Percentiles rank a stretch among this genome's conserved stretches.
These are phyloP conservation scores for Heteromurus nitidus DNA, from an alignment of 2,888 invertebrate species.

Conservation along the genomic window DNA sequence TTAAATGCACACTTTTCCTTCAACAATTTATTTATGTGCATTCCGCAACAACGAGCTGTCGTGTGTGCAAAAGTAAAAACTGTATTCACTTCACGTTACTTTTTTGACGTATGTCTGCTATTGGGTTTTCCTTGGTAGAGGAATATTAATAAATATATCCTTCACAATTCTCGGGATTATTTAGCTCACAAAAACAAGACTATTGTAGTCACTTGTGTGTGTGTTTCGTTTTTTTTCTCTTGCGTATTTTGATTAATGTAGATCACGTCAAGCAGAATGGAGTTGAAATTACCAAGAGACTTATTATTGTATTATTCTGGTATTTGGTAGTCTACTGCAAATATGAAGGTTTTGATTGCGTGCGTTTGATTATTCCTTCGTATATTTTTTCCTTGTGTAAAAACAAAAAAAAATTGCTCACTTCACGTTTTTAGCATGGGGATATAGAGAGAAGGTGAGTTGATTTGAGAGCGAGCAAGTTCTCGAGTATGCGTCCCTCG, in stretches of 20 bases:
- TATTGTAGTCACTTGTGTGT: not conserved
- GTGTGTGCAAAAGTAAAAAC: too few relatives aligned
- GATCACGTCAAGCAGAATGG: not conserved
- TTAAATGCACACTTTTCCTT: too few relatives aligned
- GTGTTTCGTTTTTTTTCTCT: constrained; percentile 1
- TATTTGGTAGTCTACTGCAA: not conserved
- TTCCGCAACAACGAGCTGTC: too few relatives aligned
- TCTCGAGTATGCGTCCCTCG: constrained; percentile 5
- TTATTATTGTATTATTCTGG: not conserved
- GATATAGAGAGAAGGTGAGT: not conserved
- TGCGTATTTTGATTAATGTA: not conserved
- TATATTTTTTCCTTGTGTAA: not conserved
- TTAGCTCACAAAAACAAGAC: not conserved
- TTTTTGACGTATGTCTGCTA: not conserved
- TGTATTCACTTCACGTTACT: too few relatives aligned
- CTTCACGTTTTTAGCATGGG: not conserved
- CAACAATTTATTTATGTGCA: too few relatives aligned
- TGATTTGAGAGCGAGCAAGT: constrained; percentile 12
- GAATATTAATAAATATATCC: constrained; percentile 25
- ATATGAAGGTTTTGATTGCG: constrained; percentile 5
- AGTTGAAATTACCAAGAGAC: not conserved
- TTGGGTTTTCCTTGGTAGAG: constrained; percentile 10
- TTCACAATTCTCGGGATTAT: constrained; percentile 38
- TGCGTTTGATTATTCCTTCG: not conserved
- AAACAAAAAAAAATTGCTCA: not conserved